phyloP scores from a whole-genome alignment of 1,140 invertebrate species.

The Tyrophagus putrescentiae region DNA sequence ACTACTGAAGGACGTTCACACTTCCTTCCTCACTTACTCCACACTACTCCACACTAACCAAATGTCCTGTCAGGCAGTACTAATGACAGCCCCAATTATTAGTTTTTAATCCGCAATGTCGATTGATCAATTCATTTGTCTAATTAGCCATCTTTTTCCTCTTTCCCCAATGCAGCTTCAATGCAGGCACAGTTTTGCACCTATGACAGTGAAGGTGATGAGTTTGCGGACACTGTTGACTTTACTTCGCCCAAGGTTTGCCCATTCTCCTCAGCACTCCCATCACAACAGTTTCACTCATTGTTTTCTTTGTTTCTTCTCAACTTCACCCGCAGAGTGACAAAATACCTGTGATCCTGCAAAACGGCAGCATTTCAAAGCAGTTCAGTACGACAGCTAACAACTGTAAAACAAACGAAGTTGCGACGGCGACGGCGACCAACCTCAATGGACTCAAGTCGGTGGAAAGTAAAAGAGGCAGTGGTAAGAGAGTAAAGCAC shows the following conservation, averaged over 20 bases:
- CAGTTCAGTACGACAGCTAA: slow-evolving; percentile 1
- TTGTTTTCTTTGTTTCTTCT: not conserved
- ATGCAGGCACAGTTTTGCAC: not conserved
- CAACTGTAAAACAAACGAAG: not conserved
- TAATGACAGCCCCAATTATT: too few relatives aligned
- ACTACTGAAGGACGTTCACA: too few relatives aligned
- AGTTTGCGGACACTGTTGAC: slow-evolving; percentile 36
- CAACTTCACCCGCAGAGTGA: not conserved
- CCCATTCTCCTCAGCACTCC: slow-evolving; percentile 3
- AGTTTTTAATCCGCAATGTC: too few relatives aligned
- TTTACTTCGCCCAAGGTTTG: slow-evolving; percentile 25
- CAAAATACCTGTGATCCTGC: slow-evolving; percentile 5
- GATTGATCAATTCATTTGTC: not conserved
- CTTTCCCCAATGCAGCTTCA: not conserved
- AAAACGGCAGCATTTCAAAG: not conserved
- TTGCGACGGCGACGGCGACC: too few relatives aligned
- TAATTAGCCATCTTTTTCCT: not conserved
- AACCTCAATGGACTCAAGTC: too few relatives aligned
- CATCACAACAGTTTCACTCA: slow-evolving; percentile 6
- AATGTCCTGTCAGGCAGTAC: too few relatives aligned
- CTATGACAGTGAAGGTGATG: slow-evolving; percentile 34
- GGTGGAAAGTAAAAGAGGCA: not conserved
- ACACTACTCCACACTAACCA: too few relatives aligned
- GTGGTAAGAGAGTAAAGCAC: not conserved
- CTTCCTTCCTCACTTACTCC: too few relatives aligned